Evolutionary conservation across 2,888 invertebrate genomes (phyloP), one percentile per base, ranked within the genome.

Genomic region (Latrodectus hesperus): DNA sequence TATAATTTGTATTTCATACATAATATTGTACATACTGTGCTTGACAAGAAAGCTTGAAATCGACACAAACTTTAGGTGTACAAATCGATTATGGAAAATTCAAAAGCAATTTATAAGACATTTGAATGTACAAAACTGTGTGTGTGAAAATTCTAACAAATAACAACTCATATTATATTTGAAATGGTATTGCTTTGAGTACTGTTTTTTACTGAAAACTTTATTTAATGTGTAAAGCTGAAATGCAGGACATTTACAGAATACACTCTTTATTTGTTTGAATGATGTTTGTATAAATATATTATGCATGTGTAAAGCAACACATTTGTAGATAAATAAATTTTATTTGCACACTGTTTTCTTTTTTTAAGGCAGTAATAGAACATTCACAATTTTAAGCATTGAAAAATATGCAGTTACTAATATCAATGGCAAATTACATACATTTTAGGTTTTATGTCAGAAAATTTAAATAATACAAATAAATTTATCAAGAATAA

Each of bases 251-350:
- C 80, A 86, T 86, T 80, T 86, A 53, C 60, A 53, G 76, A 79
- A 60, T 71, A 65, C 65, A 71, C 64, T 65, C 49, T 84, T 73
- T 49, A 86, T 86, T 86, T 86, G 65, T 86, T 80, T 74, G 60
- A 79, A 53, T 67, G 72, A 80, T 80, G 80, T 86, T 86, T 86
- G 85, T 86, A 86, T 80, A 86, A 68, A 73, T 38, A 73, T 80
- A 79, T 75, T 80, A 71, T 52, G 75, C 64, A 86, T 38, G 38
- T 38, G 38, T 38, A 38, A 38, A 38, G 6, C 6, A 38, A 38
- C 86, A 87, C 86, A 72, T 81, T 86, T 87, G 65, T 87, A 87
- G 86, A 87, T 72, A 77, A 87, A 87, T 87, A 87, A 87, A 86
- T 72, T 81, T 82, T 87, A 82, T 87, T 87, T 72, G 86, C 86